A percentile compares a stretch with the other conserved stretches of the same genome.
These are phyloP conservation scores for Phymatocera aterrima DNA, from an alignment of 2,888 invertebrate species.

Conservation along the genomic window DNA sequence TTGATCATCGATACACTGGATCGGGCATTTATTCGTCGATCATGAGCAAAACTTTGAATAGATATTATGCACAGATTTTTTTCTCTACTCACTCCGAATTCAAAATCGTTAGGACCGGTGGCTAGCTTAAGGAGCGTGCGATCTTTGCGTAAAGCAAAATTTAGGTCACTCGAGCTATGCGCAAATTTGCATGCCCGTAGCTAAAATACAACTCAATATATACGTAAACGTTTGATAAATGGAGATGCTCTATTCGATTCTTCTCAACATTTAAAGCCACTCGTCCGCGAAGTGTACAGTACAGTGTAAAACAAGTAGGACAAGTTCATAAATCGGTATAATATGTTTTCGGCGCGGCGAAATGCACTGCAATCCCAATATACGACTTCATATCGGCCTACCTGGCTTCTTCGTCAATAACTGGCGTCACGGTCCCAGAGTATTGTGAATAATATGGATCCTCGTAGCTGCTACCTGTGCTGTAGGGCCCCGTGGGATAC, in stretches of 20 bases:
- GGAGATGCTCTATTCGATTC: neutral
- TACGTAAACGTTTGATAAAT: neutral
- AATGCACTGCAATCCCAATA: neutral
- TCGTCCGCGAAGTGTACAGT: constrained; percentile 10
- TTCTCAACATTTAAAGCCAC: constrained; percentile 27
- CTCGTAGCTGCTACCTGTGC: constrained; percentile 85
- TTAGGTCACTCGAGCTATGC: constrained; percentile 24
- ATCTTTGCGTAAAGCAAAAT: constrained; percentile 25
- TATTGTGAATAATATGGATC: constrained; percentile 93
- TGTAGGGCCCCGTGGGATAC: constrained; percentile 71
- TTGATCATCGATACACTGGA: too few species aligned
- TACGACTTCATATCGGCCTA: constrained; percentile 67
- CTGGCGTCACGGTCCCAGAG: constrained; percentile 88
- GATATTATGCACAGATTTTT: too few species aligned
- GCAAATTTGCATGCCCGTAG: constrained; percentile 28
- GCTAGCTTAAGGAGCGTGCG: constrained; percentile 36
- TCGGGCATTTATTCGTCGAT: too few species aligned
- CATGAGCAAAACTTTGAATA: too few species aligned
- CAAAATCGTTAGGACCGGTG: neutral
- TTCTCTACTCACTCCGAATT: too few species aligned
- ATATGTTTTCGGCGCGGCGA: too few species aligned
- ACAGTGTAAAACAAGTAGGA: neutral
- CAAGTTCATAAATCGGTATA: neutral
- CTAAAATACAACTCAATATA: neutral
- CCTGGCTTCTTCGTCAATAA: constrained; percentile 94